phyloP scores from a whole-genome alignment of 1,140 invertebrate species.

The Laupala kohalensis region DNA sequence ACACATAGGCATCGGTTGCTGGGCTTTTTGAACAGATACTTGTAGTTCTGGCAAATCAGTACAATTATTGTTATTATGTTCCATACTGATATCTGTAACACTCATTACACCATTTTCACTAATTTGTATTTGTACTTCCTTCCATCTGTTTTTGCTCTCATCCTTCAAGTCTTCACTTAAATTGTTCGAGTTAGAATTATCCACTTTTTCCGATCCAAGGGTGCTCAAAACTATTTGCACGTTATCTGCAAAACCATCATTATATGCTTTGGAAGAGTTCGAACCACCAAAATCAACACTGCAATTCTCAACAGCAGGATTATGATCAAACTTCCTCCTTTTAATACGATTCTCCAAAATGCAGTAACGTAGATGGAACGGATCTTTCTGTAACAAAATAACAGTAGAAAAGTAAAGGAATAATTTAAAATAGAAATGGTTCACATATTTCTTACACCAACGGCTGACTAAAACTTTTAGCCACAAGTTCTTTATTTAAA shows the following conservation, averaged over 20 bases:
- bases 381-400: constrained; percentile 35
- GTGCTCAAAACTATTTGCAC: constrained; percentile 8
- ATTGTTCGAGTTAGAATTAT: neutral
- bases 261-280: constrained; percentile 16
- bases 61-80: constrained; percentile 2
- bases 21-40: neutral
- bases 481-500: too few species aligned
- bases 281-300: constrained; percentile 14
- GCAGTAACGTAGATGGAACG: constrained; percentile 42
- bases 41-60: too few species aligned
- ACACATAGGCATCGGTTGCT: neutral
- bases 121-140: constrained; percentile 53
- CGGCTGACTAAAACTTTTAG: too few species aligned
- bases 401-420: neutral
- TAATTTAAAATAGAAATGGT: neutral
- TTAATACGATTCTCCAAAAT: constrained; percentile 43
- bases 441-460: too few species aligned
- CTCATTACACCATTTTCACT: constrained; percentile 56
- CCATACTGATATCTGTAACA: constrained; percentile 34
- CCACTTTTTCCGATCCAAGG: neutral
- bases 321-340: constrained; percentile 28
- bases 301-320: neutral
- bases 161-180: constrained; percentile 17
- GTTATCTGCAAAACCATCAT: constrained; percentile 5
- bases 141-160: constrained; percentile 36